Evolutionary conservation across 1,140 invertebrate species (phyloP).

Genomic region (Drosophila persimilis): DNA sequence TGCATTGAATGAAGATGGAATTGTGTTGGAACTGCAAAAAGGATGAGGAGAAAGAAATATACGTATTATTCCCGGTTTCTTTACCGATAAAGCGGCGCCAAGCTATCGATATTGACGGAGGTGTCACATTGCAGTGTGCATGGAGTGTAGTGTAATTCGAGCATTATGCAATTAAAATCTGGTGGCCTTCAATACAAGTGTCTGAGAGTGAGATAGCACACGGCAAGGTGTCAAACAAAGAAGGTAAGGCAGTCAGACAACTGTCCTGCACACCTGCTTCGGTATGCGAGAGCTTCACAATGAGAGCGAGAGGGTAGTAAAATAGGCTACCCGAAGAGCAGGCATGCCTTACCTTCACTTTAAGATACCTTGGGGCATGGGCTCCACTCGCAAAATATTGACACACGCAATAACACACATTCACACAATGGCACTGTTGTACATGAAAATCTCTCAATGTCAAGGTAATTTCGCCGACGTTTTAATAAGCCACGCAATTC

Average conservation of each 20-base stretch:
- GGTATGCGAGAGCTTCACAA: no score
- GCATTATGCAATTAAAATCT: neutral
- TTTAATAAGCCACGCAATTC: conserved; percentile 28
- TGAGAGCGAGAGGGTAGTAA: no score
- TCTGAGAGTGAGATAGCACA: conserved; percentile 42
- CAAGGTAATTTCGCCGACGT: conserved; percentile 59
- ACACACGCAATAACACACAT: conserved; percentile 22
- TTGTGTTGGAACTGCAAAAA: conserved; percentile 42
- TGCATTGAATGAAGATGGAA: conserved; percentile 67
- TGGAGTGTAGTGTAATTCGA: no score
- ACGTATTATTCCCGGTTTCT: neutral
- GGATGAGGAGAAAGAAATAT: neutral
- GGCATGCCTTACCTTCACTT: no score
- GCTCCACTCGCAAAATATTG: conserved; percentile 49
- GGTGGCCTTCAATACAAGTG: conserved; percentile 11
- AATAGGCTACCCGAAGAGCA: no score
- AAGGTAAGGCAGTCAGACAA: no score
- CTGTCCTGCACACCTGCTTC: no score
- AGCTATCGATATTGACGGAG: conserved; percentile 29
- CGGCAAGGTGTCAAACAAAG: no score
- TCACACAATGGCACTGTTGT: conserved; percentile 13
- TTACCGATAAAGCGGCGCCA: conserved; percentile 2
- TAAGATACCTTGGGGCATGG: neutral
- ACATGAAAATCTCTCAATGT: conserved; percentile 59
- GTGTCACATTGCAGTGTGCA: conserved; percentile 23